Evolutionary conservation across 2,113 vertebrate genomes (phyloP), one percentile per base, ranked within the genome.

Genomic region (Physeter macrocephalus): DNA sequence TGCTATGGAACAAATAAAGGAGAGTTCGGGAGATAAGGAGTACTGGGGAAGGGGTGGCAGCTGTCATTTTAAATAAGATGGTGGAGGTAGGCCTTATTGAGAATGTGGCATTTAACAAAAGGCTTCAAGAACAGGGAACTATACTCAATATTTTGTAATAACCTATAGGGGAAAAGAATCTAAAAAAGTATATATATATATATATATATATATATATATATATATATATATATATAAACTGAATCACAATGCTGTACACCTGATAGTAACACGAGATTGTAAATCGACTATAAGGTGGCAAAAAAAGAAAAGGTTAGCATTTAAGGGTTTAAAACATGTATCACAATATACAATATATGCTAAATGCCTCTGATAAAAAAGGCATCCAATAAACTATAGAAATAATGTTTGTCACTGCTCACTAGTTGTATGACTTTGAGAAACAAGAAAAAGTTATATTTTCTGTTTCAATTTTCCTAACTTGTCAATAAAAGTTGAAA

Each of bases 381-480:
- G 29, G 13, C 17, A 83, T 20, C n/a, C 34, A 25, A 23, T 78
- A 69, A 90, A 36, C 15, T 72, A 9, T 31, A 96, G 80, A 71
- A 90, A 85, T 57, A 49, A 57, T 66, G 17, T 94, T 89, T 69
- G 72, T 21, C 87, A 77, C 10, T 57, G 29, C 9, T 82, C 23
- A 82, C 18, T 81, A 69, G 54, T 17, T 85, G 10, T 59, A 23
- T 77, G 52, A 86, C 29, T 66, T 81, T 81, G 67, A 94, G 41
- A 81, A 95, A 89, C 41, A 90, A 92, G 61, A 95, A 84, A 96
- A 36, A 23, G 64, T 75, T 85, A 84, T 49, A 12, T 49, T 81
- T 95, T 93, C 74, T 71, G 39, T 69, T 80, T 91, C 49, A 64
- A 46, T 86, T 54, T 93, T 59, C 23, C 34, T 88, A 81, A 88